A percentile compares a stretch with the other conserved stretches of the same genome.
phyloP scores from a whole-genome alignment of 2,113 vertebrate species.

The Zosterops japonicus region DNA sequence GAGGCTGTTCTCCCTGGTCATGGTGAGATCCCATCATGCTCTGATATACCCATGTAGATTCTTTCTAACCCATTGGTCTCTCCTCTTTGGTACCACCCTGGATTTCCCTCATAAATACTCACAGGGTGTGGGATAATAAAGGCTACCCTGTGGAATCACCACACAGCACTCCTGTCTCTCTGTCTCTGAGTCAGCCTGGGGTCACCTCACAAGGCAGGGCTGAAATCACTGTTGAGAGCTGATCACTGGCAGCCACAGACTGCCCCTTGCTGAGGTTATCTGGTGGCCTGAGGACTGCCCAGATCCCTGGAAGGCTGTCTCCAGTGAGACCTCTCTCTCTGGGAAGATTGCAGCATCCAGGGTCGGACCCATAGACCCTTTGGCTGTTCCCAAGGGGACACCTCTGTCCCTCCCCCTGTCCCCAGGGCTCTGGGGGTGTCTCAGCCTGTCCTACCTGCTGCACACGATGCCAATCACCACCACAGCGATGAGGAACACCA shows the following conservation, averaged over 20 bases:
- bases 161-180: not conserved
- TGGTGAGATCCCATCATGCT: not conserved
- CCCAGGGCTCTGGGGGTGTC: accelerated
- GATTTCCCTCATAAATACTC: not conserved
- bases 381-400: not conserved
- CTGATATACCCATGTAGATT: not conserved
- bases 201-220: not conserved
- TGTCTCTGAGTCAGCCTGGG: not conserved
- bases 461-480: slow-evolving; percentile 89
- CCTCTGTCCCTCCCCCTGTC: not conserved
- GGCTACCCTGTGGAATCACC: not conserved
- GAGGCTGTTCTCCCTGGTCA: not conserved
- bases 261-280: not conserved
- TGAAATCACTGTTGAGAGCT: not conserved
- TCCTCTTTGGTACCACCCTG: not conserved
- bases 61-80: not conserved
- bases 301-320: not conserved
- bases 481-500: slow-evolving; percentile 91
- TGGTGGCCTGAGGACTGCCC: not conserved
- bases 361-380: not conserved
- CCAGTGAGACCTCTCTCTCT: not conserved
- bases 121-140: not conserved
- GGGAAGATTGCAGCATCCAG: not conserved
- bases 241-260: not conserved
- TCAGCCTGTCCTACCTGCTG: slow-evolving; percentile 78